These are phyloP conservation scores for Tonatia bakeri DNA, from an alignment of 2,113 vertebrate genomes.

Conservation along the genomic window DNA sequence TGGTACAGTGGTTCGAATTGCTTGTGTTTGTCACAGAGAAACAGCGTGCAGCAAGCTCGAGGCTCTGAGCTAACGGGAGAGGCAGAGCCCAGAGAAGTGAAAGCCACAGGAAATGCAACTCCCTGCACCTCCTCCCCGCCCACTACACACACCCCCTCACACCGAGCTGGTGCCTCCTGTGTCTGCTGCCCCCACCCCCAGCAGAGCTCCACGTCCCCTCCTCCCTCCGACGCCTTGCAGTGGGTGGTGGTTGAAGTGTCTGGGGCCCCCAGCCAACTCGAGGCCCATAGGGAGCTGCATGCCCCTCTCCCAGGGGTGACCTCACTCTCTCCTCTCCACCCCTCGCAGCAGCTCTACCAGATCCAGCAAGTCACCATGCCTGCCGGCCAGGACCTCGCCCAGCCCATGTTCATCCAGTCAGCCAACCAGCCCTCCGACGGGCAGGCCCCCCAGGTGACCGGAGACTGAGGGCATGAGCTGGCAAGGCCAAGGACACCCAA, in stretches of 20 bases:
- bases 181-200: slow-evolving; percentile 35
- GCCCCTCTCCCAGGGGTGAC: slow-evolving; percentile 48
- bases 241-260: slow-evolving; percentile 58
- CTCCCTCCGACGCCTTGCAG: not conserved
- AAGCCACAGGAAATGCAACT: slow-evolving; percentile 47
- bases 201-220: not conserved
- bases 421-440: slow-evolving; percentile 90
- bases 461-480: slow-evolving; percentile 85
- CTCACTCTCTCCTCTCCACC: slow-evolving; percentile 44
- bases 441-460: slow-evolving; percentile 88
- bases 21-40: slow-evolving; percentile 64
- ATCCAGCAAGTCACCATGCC: slow-evolving; percentile 99
- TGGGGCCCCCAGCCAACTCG: slow-evolving; percentile 18
- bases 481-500: not conserved
- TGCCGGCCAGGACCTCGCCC: slow-evolving; percentile 94
- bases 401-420: slow-evolving; percentile 99
- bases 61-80: slow-evolving; percentile 61
- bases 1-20: slow-evolving; percentile 37
- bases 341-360: slow-evolving; percentile 94
- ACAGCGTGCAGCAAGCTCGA: slow-evolving; percentile 47
- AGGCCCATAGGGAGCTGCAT: slow-evolving; percentile 43
- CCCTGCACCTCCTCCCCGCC: slow-evolving; percentile 24
- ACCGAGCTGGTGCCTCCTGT: slow-evolving; percentile 17
- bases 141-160: slow-evolving; percentile 17
- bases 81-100: slow-evolving; percentile 61